Evolutionary conservation across 2,888 invertebrate genomes (phyloP).

Genomic region (Meiosimyza decipiens): DNA sequence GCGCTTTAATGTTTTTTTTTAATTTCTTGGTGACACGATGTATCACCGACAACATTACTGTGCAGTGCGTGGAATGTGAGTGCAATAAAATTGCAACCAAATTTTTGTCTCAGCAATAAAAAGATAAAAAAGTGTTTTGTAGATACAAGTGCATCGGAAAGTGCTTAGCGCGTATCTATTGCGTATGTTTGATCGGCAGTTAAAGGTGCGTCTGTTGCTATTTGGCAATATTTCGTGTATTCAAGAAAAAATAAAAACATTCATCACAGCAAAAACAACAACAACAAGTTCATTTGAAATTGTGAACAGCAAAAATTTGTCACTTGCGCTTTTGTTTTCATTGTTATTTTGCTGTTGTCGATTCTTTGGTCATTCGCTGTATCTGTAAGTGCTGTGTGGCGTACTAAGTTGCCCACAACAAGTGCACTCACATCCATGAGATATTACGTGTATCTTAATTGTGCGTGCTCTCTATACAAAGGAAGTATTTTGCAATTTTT

Average conservation of each 20-base stretch:
- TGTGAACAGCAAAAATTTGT: conserved; percentile 12
- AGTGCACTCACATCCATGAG: conserved; percentile 8
- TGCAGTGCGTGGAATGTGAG: neutral
- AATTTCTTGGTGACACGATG: neutral
- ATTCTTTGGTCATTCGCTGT: neutral
- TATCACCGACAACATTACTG: neutral
- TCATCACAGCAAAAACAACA: neutral
- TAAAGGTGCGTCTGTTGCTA: conserved; percentile 12
- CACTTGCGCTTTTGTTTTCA: conserved; percentile 10
- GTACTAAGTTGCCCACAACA: neutral
- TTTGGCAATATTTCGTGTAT: neutral
- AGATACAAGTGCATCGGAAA: conserved; percentile 16
- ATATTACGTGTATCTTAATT: neutral
- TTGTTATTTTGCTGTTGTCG: too few species aligned
- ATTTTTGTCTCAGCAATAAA: neutral
- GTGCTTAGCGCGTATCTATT: neutral
- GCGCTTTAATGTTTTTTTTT: conserved; percentile 1
- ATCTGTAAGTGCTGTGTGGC: neutral
- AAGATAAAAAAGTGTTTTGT: neutral
- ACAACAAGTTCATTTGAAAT: neutral
- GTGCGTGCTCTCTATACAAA: neutral
- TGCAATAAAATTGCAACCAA: conserved; percentile 17
- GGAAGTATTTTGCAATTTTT: neutral
- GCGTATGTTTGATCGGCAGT: neutral
- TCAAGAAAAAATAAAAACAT: neutral